Evolutionary conservation across 1,140 invertebrate species (phyloP).

Genomic region (Trichonephila clavipes): DNA sequence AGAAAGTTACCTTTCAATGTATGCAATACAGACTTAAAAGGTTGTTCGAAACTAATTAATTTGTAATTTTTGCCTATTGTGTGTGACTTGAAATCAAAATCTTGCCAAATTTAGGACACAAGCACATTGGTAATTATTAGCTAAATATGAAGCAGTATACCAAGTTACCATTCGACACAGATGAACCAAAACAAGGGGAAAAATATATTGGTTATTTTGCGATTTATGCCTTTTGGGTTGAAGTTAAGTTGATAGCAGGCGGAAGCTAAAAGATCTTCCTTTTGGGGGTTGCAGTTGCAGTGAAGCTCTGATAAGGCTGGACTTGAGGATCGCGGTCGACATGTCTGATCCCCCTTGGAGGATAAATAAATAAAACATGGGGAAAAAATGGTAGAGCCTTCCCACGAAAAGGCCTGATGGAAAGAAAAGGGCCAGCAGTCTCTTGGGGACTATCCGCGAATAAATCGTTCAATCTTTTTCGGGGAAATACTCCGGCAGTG

Average conservation of each 20-base stretch:
- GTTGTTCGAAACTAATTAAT: no score
- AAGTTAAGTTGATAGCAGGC: conserved; percentile 23
- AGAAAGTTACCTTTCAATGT: no score
- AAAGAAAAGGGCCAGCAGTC: conserved; percentile 4
- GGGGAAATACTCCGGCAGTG: neutral
- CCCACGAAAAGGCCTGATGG: neutral
- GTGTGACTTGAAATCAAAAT: no score
- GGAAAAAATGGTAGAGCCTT: neutral
- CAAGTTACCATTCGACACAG: neutral
- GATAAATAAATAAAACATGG: conserved; percentile 39
- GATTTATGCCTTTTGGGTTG: conserved; percentile 3
- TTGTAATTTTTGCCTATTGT: no score
- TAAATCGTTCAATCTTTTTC: conserved; percentile 31
- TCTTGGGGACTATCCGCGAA: conserved; percentile 23
- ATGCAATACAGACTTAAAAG: no score
- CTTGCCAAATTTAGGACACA: no score
- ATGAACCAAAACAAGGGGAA: neutral
- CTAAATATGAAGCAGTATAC: no score
- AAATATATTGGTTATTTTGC: neutral
- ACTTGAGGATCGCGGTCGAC: conserved; percentile 25
- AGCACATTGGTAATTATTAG: no score
- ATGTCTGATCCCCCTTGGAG: conserved; percentile 21
- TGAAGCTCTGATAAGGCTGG: conserved; percentile 26
- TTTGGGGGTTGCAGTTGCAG: conserved; percentile 14
- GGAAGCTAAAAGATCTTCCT: conserved; percentile 13